These are phyloP conservation scores for Silurus glanis DNA, from an alignment of 2,113 vertebrate species.

Conservation along the genomic window DNA sequence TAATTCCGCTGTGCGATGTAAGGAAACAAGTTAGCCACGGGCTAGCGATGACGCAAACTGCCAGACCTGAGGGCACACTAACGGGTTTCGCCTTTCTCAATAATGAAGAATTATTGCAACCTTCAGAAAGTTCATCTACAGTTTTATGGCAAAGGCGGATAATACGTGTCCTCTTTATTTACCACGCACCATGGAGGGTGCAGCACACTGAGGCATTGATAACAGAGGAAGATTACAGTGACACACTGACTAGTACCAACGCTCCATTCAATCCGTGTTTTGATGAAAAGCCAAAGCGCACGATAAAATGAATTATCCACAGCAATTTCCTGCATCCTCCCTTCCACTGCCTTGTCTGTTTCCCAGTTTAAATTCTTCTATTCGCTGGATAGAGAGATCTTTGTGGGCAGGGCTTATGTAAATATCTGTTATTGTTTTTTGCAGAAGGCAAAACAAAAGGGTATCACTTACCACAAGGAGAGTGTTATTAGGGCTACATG, in stretches of 20 bases:
- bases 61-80: slow-evolving; percentile 38
- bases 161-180: slow-evolving; percentile 27
- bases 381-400: background rate
- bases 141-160: slow-evolving; percentile 42
- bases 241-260: background rate
- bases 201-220: slow-evolving; percentile 22
- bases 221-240: background rate
- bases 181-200: background rate
- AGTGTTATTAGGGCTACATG: background rate
- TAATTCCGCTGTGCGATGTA: slow-evolving; percentile 26
- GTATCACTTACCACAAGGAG: background rate
- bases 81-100: slow-evolving; percentile 41
- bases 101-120: slow-evolving; percentile 44
- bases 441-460: background rate
- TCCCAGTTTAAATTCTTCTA: background rate
- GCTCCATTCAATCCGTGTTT: slow-evolving; percentile 1
- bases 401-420: background rate
- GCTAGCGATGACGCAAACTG: slow-evolving; percentile 40
- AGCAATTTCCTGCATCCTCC: background rate
- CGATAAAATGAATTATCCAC: slow-evolving; percentile 9
- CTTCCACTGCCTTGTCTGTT: background rate
- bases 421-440: background rate
- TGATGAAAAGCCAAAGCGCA: slow-evolving; percentile 1
- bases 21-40: slow-evolving; percentile 41
- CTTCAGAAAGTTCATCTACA: slow-evolving; percentile 47